These are phyloP conservation scores for Eufriesea mexicana DNA, from an alignment of 1,140 invertebrate species.

Conservation along the genomic window DNA sequence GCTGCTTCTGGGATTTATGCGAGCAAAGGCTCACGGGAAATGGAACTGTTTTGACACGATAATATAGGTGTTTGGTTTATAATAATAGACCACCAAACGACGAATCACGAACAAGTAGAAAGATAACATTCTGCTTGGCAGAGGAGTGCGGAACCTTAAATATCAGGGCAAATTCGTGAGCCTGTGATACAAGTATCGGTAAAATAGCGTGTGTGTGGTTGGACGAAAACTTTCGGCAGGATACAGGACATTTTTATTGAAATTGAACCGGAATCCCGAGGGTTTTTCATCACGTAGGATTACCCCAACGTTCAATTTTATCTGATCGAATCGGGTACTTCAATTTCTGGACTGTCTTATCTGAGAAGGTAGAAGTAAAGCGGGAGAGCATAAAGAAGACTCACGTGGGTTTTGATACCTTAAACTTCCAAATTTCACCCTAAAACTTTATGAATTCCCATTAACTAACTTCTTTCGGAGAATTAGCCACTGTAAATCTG, in stretches of 20 bases:
- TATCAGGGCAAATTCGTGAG: background rate
- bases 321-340: background rate
- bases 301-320: background rate
- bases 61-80: background rate
- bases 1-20: background rate
- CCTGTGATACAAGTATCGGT: background rate
- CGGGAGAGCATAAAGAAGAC: background rate
- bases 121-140: background rate
- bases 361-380: background rate
- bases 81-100: background rate
- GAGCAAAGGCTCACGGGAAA: no score
- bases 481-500: no score
- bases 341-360: background rate
- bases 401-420: background rate
- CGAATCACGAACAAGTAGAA: background rate
- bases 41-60: background rate
- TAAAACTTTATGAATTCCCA: no score
- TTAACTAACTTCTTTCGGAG: no score
- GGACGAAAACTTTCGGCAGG: background rate
- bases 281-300: background rate
- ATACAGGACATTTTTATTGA: background rate
- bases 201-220: background rate
- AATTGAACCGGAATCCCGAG: background rate
- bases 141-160: background rate
- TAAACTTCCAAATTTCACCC: no score